Base-by-base conservation (phyloP, 2,888 invertebrate genomes). In the Drosophila melanosoma region DNA sequence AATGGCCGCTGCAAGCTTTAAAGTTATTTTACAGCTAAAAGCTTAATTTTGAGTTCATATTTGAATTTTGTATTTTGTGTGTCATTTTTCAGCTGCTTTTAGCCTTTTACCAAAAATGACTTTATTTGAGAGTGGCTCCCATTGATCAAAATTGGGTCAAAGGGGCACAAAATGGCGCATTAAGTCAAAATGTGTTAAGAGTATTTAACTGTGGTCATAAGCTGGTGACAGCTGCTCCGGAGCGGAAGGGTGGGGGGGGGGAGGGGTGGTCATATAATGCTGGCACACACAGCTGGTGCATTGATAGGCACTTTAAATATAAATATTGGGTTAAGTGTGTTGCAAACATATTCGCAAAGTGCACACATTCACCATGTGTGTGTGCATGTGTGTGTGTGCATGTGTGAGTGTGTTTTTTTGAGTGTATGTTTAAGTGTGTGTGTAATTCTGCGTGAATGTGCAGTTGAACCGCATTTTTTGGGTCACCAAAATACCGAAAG, bases 251-350 rank as follows among this genome's bases (percentile, higher is more conserved):
- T 23, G 32, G 11, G 38, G 20, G 12, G 29, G 11, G 11, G 26
- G 6, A 52, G 7, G 15, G 12, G 15, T 7, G 20, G 20, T 20
- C 45, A 20, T 12, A 23, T 57, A 74, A 62, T 76, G 79, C 82
- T 81, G 78, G 70, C 82, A 73, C 68, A 66, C 66, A 54, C 62
- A 69, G 60, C 65, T 68, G 76, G 32, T 58, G 51, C 79, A 75
- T 79, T 69, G 76, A 74, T 61, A 76, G 71, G 60, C 73, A 74
- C 69, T 81, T 74, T 69, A 74, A 35, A 8, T 29, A 12, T 38
- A 35, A 48, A 40, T 85, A 59, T 82, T 88, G 83, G 83, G 86
- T 88, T 88, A 88, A 83, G 83, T 83, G 83, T 17, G 42, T 58
- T 69, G 83, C 58, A 48, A 26, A 52, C 38, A 49, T 20, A 20